Conservation (phyloP, 1,140 invertebrate species). For the Myzus persicae region DNA sequence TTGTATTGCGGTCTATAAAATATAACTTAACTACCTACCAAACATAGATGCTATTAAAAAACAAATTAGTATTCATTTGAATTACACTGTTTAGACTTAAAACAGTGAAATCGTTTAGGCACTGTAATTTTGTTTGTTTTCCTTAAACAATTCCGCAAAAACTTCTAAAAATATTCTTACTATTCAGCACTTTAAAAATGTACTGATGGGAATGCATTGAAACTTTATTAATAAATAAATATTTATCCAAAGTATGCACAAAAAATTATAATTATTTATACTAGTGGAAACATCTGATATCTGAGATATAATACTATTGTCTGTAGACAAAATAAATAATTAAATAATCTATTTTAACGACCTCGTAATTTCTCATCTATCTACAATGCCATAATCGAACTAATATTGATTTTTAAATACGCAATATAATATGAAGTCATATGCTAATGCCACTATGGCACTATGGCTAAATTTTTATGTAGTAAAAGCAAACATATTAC, state of each 20-base stretch:
- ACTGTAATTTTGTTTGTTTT: neutral
- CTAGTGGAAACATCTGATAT: neutral
- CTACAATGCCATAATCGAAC: neutral
- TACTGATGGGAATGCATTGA: neutral
- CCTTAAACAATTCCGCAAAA: neutral
- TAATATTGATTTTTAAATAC: neutral
- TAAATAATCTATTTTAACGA: neutral
- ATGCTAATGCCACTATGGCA: neutral
- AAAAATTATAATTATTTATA: neutral
- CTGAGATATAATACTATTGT: neutral
- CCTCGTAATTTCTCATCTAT: neutral
- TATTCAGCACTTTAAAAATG: neutral
- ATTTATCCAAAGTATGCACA: neutral
- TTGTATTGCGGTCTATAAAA: neutral
- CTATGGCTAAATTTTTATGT: neutral
- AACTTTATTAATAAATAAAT: neutral
- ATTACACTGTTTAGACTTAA: constrained; percentile 1
- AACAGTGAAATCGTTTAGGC: neutral
- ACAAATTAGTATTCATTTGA: neutral
- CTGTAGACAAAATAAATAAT: neutral
- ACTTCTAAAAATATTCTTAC: neutral
- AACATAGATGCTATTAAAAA: neutral
- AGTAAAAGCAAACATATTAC: neutral
- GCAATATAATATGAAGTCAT: too few species aligned
- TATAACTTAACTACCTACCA: neutral